Percentiles rank a stretch among this genome's conserved stretches.
phyloP scores from a whole-genome alignment of 2,113 vertebrate species.

The Zapus hudsonius region DNA sequence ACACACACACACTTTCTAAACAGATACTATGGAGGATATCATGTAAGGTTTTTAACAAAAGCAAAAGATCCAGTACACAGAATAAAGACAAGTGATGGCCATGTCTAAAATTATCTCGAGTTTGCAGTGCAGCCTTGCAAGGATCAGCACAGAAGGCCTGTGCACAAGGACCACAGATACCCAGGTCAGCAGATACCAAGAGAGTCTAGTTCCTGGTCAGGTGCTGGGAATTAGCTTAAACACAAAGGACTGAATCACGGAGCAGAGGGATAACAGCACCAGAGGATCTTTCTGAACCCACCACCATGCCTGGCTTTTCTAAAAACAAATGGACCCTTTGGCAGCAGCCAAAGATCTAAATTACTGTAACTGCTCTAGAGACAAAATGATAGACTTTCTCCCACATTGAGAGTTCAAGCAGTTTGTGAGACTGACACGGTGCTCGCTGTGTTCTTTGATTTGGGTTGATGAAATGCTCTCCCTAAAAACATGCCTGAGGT shows the following conservation, averaged over 20 bases:
- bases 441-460: not conserved
- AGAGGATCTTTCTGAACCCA: not conserved
- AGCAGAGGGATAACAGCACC: not conserved
- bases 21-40: no score
- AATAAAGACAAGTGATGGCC: not conserved
- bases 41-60: not conserved
- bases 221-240: not conserved
- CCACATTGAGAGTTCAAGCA: not conserved
- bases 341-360: not conserved
- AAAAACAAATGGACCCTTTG: not conserved
- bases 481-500: not conserved
- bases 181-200: not conserved
- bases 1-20: no score
- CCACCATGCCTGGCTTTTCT: rapidly evolving
- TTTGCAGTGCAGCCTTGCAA: not conserved
- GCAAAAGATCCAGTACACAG: not conserved
- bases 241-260: rapidly evolving
- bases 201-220: not conserved
- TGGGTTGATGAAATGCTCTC: not conserved
- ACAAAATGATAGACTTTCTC: not conserved
- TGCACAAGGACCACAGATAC: not conserved
- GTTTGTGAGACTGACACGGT: not conserved
- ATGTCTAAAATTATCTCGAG: not conserved
- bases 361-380: not conserved
- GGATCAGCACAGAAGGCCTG: not conserved